Base-by-base conservation (phyloP, 1,140 invertebrate species). In the Hypothenemus hampei region DNA sequence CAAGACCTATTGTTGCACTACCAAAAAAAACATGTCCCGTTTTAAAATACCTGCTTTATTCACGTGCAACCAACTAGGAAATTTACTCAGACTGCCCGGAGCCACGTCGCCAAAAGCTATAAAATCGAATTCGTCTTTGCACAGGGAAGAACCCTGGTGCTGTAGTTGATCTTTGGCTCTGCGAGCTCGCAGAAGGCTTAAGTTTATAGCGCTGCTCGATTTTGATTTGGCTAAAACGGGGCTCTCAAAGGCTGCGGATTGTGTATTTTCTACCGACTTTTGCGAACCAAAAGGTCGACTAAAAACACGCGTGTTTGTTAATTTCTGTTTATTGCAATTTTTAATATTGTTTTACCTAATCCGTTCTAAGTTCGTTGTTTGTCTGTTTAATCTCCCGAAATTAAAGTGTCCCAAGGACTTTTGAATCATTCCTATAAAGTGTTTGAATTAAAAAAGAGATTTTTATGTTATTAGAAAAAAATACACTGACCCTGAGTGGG, bases 161-260 rank as follows among this genome's bases (percentile, higher is more conserved):
- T 43, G 39, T 37, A 67, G 65, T 49, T 65, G 49, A 4, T 62
- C 26, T 53, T 68, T 67, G 18, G 64, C 65, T 36, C 67, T 59
- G 11, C 68, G 48, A 5, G 59, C 64, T 29, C 70, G 52, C 36
- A 67, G 31, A 50, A 66, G 44, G 36, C 62, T 70, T 44, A 72
- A 61, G 58, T 72, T 72, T 16, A 72, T 72, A 1, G 70, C 64
- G 58, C 70, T 72, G 49, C 69, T 70, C 15, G 68, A 70, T 57
- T 72, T 71, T 2, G 69, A 65, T 50, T 72, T 72, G 8, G 60
- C 63, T 24, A 72, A 51, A 23, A 64, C 37, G 1, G 70, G 69
- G 47, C 67, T 65, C 18, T 66, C 60, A 13, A 26, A 7, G 1
- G 29, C 50, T 15, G 10, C 22, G 49, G 46, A 11, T 21, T 36